Conservation (phyloP, 1,140 invertebrate genomes). For the Apis laboriosa region DNA sequence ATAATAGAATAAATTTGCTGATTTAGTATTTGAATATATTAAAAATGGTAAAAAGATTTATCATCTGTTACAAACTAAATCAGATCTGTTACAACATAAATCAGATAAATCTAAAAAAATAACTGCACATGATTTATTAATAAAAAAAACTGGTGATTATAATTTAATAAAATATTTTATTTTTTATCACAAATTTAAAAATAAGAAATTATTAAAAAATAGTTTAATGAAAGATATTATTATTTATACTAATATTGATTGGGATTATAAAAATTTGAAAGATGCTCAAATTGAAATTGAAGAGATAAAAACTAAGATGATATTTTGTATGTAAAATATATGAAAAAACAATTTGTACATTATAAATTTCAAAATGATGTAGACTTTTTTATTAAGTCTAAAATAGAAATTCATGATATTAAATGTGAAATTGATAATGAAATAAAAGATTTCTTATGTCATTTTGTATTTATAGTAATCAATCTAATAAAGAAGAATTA, state of each 20-base stretch:
- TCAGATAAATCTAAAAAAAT: not conserved
- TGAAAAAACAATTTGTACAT: not conserved
- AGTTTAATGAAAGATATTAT: not conserved
- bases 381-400: not conserved
- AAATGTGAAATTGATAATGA: not conserved
- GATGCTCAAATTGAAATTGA: not conserved
- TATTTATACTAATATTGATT: not conserved
- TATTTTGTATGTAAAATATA: not conserved
- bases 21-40: not conserved
- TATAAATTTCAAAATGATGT: not conserved
- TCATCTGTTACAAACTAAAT: not conserved
- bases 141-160: not conserved
- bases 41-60: not conserved
- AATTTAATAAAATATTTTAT: not conserved
- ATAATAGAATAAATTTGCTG: not conserved
- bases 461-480: not conserved
- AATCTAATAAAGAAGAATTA: not conserved
- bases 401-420: not conserved
- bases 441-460: not conserved
- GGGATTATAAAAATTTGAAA: not conserved
- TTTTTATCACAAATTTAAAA: not conserved
- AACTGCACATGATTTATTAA: not conserved
- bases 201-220: not conserved
- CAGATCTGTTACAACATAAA: not conserved
- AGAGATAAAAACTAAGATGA: not conserved